Evolutionary conservation across 1,140 invertebrate genomes (phyloP).

Genomic region (Aphaenogaster rudis): DNA sequence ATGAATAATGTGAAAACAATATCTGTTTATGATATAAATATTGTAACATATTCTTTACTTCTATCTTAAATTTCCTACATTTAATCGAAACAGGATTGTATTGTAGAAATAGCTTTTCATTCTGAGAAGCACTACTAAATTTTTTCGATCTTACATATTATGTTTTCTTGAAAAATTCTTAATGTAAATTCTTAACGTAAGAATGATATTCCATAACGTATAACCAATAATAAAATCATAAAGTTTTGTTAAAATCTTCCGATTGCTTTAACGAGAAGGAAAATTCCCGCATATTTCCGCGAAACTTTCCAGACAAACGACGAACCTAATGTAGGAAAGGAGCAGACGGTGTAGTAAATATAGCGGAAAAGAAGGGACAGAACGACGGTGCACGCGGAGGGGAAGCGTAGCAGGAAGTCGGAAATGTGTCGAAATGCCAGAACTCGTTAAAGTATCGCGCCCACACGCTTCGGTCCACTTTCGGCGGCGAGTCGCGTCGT

Average conservation of each 20-base stretch:
- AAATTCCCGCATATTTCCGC: not conserved
- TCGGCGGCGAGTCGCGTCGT: slow-evolving; percentile 56
- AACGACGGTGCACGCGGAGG: slow-evolving; percentile 9
- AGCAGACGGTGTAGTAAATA: slow-evolving; percentile 31
- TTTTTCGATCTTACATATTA: not conserved
- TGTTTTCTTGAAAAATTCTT: not conserved
- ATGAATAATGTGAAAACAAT: not conserved
- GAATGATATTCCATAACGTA: not conserved
- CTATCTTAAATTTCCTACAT: not conserved
- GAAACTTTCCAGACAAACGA: not conserved
- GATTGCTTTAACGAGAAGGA: not conserved
- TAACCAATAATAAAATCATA: not conserved
- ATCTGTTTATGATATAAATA: not conserved
- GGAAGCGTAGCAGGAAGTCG: slow-evolving; percentile 32
- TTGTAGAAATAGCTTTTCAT: not conserved
- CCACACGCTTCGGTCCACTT: slow-evolving; percentile 62
- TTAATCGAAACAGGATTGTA: not conserved
- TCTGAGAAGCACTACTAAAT: not conserved
- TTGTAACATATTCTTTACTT: not conserved
- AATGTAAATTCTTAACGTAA: slow-evolving; percentile 14
- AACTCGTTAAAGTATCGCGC: slow-evolving; percentile 65
- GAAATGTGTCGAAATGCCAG: slow-evolving; percentile 63
- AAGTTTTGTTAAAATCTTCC: not conserved
- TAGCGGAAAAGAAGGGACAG: slow-evolving; percentile 33
- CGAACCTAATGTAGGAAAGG: not conserved